Evolutionary conservation across 2,888 invertebrate species (phyloP), one percentile per base, ranked within the genome.

Genomic region (Cephus nigrinus): DNA sequence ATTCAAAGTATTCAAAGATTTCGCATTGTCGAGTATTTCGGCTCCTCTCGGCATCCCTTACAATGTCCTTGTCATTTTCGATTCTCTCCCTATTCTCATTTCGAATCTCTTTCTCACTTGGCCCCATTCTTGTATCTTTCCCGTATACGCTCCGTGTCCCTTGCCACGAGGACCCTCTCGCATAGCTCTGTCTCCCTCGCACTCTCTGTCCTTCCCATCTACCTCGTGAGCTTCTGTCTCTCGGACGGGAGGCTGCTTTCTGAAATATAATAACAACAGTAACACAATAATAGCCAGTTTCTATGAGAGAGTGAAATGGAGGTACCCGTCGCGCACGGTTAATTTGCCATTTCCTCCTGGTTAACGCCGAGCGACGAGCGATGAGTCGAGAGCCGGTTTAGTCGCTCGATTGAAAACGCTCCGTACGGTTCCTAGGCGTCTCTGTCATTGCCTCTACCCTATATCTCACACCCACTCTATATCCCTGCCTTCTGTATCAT

Each of bases 1-100:
- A 84, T 86, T 86, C 80, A 82, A 74, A 80, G 81, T 79, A 86
- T 87, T 87, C 82, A 87, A 85, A 84, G 85, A 86, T 86, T 86
- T 84, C 80, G 84, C 85, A 87, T 87, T 87, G 87, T 87, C 83
- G 82, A 77, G 80, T 79, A 83, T 84, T 78, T 78, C 78, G 78
- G 35, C 74, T 33, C 71, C 30, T 35, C 33, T 35, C 74, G 35
- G 74, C 36, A 23, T 71, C 71, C 32, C 71, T 55, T 71, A 71
- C 71, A 71, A 31, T 71, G 71, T 71, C 71, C 32, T 55, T 55
- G 55, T 55, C 55, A 55, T 55, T 55, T 15, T 23, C 55, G 55
- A 55, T 55, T 55, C 55, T 55, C 55, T 55, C 55, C 55, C 23
- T 23, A 55, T 55, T 55, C 55, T 55, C 55, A 55, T 55, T 55